Percentiles rank a stretch among this genome's conserved stretches.
phyloP scores from a whole-genome alignment of 2,888 invertebrate genomes.

The Cabera pusaria region DNA sequence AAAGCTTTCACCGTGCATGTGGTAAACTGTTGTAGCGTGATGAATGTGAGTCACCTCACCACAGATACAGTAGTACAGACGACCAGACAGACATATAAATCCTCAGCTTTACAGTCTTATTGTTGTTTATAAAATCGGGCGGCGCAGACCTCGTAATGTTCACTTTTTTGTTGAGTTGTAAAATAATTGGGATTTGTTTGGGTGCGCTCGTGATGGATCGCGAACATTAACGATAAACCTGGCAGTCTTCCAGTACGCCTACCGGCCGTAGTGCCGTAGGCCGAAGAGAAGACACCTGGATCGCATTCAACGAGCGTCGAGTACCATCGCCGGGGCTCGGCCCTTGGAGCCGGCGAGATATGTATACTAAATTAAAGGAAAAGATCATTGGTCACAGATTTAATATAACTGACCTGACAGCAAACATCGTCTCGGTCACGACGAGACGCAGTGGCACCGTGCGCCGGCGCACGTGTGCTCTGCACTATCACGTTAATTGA shows the following conservation, averaged over 20 bases:
- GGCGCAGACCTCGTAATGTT: conserved; percentile 35
- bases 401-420: too few species aligned
- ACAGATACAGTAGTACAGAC: too few species aligned
- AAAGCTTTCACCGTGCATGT: too few species aligned
- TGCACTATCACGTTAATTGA: conserved; percentile 8
- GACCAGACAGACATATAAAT: conserved; percentile 48
- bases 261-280: not conserved
- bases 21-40: too few species aligned
- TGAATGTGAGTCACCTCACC: conserved; percentile 17
- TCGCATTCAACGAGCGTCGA: conserved; percentile 2
- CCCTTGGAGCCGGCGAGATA: not conserved
- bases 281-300: conserved; percentile 1
- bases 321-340: too few species aligned
- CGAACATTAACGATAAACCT: conserved; percentile 24
- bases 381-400: conserved; percentile 13
- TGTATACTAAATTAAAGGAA: conserved; percentile 3
- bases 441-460: conserved; percentile 46
- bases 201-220: conserved; percentile 43
- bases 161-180: conserved; percentile 52
- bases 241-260: conserved; percentile 47
- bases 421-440: too few species aligned
- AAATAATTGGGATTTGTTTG: conserved; percentile 53
- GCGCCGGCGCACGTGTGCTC: conserved; percentile 35
- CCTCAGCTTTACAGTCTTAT: conserved; percentile 46
- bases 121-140: conserved; percentile 44